A percentile compares a stretch with the other conserved stretches of the same genome.
phyloP scores from a whole-genome alignment of 2,113 vertebrate genomes.

The Verasper variegatus region DNA sequence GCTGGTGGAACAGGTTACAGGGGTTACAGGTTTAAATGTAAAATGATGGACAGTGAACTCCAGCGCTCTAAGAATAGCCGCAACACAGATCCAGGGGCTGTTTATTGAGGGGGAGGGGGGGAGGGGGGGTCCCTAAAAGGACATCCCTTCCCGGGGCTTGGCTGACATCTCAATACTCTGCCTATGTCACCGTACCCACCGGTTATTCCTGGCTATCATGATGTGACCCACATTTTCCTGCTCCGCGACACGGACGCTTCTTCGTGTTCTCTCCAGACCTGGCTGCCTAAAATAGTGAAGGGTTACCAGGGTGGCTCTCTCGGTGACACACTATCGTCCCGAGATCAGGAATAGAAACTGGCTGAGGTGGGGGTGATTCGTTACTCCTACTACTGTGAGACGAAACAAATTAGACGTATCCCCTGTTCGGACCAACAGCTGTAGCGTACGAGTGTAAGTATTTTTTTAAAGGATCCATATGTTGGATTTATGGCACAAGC shows the following conservation, averaged over 20 bases:
- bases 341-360: constrained; percentile 55
- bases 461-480: neutral
- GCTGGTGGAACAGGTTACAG: neutral
- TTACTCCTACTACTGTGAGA: constrained; percentile 45
- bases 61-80: constrained; percentile 65
- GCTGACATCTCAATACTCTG: neutral
- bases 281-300: constrained; percentile 70
- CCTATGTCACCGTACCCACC: constrained; percentile 29
- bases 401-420: constrained; percentile 43
- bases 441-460: neutral
- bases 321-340: constrained; percentile 21
- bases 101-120: constrained; percentile 56
- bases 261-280: constrained; percentile 17
- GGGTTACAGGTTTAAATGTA: constrained; percentile 34
- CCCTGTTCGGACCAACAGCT: neutral
- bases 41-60: constrained; percentile 21
- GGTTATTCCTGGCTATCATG: constrained; percentile 84
- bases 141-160: constrained; percentile 76
- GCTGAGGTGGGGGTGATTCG: neutral
- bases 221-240: constrained; percentile 73
- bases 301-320: constrained; percentile 38
- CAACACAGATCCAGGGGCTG: constrained; percentile 25
- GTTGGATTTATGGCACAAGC: too few relatives aligned
- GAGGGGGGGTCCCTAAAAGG: constrained; percentile 87
- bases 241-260: neutral